Base-by-base conservation (phyloP, 2,888 invertebrate genomes). In the Pammene fasciana region DNA sequence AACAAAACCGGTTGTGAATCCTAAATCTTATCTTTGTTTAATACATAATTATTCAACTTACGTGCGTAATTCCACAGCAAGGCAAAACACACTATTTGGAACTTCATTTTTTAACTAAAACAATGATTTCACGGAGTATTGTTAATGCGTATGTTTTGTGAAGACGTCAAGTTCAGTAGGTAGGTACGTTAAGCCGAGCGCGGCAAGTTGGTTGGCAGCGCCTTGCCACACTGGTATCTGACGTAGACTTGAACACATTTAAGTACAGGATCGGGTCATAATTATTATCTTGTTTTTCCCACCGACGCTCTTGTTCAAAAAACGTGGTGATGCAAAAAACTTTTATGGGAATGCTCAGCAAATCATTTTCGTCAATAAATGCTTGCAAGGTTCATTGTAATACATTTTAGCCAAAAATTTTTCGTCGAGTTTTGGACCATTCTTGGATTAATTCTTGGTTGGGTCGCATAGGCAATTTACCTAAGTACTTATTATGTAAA, bases 231-330 rank as follows among this genome's bases (percentile, higher is more conserved):
- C 90, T 92, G 90, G 84, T 82, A 79, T 81, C 83, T 83, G 86
- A 90, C 90, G 91, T 90, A 90, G 88, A 86, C 80, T 77, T 78
- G 79, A 78, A 78, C 80, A 82, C 87, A 87, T 85, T 80, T 82
- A 84, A 59, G 45, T 59, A 59, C 82, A 85, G 78, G 76, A 80
- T 81, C 81, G 54, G 34, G 34, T 54, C 54, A 54, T 54, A 54
- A 54, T 82, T 82, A 80, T 83, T 83, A 83, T 80, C 80, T 84
- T 79, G 75, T 73, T 72, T 67, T 71, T 13, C 61, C 84, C 88
- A 87, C 78, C 65, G 88, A 80, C 78, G 85, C 84, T 54, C 64
- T 54, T 34, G 16, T 18, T 52, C 14, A 50, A 50, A 57, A 26
- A 68, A 64, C 36, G 43, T 18, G 36, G n/a, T 14, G 36, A 0